phyloP scores from a whole-genome alignment of 1,140 invertebrate species.

The Heliothis virescens region DNA sequence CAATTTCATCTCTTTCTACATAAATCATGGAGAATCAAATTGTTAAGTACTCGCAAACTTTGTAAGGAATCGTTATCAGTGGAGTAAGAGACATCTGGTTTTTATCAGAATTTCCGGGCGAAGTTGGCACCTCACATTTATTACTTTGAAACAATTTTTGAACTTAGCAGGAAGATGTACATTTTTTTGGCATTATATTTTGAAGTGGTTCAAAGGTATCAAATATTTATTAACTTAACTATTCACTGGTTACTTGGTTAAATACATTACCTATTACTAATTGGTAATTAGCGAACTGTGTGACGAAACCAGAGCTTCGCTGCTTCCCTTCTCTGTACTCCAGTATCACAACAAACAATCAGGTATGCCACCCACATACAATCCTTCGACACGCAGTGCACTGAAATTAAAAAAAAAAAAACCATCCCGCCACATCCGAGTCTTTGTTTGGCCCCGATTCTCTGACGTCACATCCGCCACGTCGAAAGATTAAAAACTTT shows the following conservation, averaged over 20 bases:
- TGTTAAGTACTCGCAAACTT: slow-evolving; percentile 16
- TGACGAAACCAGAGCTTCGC: no score
- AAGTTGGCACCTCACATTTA: slow-evolving; percentile 33
- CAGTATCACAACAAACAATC: background rate
- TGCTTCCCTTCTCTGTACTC: no score
- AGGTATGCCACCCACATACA: slow-evolving; percentile 28
- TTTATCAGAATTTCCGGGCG: slow-evolving; percentile 19
- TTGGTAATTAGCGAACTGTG: no score
- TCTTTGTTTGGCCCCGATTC: slow-evolving; percentile 45
- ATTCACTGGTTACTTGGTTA: no score
- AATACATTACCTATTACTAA: no score
- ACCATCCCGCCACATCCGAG: slow-evolving; percentile 3
- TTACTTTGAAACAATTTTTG: slow-evolving; percentile 14
- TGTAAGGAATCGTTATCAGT: slow-evolving; percentile 21
- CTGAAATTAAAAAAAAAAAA: slow-evolving; percentile 29
- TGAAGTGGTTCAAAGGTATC: no score
- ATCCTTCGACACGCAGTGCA: slow-evolving; percentile 9
- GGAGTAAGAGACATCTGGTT: slow-evolving; percentile 3
- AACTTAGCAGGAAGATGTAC: no score
- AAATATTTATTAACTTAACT: no score
- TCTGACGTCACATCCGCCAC: slow-evolving; percentile 40
- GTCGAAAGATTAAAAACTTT: slow-evolving; percentile 50
- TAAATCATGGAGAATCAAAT: slow-evolving; percentile 37
- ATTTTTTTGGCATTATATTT: no score
- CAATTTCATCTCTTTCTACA: background rate